Conservation (phyloP, 2,113 vertebrate species). For the Danionella cerebrum region DNA sequence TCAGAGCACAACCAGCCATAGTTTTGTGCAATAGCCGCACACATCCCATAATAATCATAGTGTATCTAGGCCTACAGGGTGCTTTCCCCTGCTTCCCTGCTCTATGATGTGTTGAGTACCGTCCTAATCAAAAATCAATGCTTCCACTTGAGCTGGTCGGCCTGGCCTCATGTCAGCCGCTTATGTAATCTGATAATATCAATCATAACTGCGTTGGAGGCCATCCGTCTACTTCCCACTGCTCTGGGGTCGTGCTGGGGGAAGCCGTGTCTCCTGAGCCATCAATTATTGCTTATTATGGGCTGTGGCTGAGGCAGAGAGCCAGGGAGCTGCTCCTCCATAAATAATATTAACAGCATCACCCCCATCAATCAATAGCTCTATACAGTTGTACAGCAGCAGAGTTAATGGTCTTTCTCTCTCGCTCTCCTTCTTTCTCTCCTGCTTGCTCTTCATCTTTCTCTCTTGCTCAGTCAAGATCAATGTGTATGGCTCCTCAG, state of each 20-base stretch:
- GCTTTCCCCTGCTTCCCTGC: conserved; percentile 47
- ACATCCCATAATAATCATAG: conserved; percentile 29
- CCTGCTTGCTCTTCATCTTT: neutral
- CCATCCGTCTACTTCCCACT: conserved; percentile 86
- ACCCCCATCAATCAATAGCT: conserved; percentile 78
- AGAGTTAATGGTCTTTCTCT: conserved; percentile 64
- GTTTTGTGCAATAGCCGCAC: neutral
- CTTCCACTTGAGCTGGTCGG: conserved; percentile 71
- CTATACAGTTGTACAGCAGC: conserved; percentile 79
- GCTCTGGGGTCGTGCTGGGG: conserved; percentile 66
- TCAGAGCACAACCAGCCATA: neutral
- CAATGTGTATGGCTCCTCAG: conserved; percentile 12
- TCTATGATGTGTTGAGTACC: conserved; percentile 70
- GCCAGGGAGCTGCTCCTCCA: conserved; percentile 68
- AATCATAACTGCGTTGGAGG: conserved; percentile 90
- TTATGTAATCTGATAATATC: conserved; percentile 94
- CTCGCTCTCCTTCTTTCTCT: neutral
- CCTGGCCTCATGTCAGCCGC: conserved; percentile 62
- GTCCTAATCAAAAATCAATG: conserved; percentile 93
- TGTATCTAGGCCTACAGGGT: conserved; percentile 28
- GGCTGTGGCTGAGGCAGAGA: conserved; percentile 69
- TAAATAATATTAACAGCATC: conserved; percentile 92
- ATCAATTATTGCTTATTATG: conserved; percentile 97
- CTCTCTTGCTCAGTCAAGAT: neutral
- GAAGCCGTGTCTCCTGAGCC: conserved; percentile 73